Evolutionary conservation across 2,113 vertebrate genomes (phyloP), one percentile per base, ranked within the genome.

Genomic region (Perca flavescens): DNA sequence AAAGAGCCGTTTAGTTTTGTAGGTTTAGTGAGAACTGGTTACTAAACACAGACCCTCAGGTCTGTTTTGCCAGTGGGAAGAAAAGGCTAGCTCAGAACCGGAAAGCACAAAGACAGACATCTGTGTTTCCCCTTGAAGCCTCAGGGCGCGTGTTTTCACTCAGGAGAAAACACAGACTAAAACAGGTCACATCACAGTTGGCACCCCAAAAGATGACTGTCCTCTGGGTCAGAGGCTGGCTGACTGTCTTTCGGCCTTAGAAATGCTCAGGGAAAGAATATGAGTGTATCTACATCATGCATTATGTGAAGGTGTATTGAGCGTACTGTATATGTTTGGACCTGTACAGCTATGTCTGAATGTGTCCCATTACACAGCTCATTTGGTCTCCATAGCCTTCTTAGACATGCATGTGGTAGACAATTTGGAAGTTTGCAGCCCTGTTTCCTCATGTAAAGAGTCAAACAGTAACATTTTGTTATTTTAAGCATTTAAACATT

Each of bases 21-120:
- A 11, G 34, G 70, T 53, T 71, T 49, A 58, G 47, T 53, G 40
- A 52, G 61, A 77, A 17, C 22, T n/a, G 10, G 21, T 69, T 70
- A 58, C 22, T 50, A 58, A 31, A 68, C 61, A 34, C 62, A 78
- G 43, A 52, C 28, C 34, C 16, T 73, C 36, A 49, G 21, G 57
- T 68, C 49, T 56, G 58, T 47, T 56, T 61, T 5, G 12, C 58
- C n/a, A 2, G 28, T 1, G 6, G 66, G 21, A 22, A 19, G 7
- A 60, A 65, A 56, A 13, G 2, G 71, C 21, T 82, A 43, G 50
- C 16, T 85, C 43, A 21, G 14, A 58, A 22, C 67, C 62, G 83
- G 74, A 34, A 81, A 54, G 70, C 43, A 85, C 63, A 88, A 63
- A 83, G 34, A 74, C 28, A 57, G 25, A 79, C 77, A 79, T 70